A percentile compares a stretch with the other conserved stretches of the same genome.
Evolutionary conservation across 2,888 invertebrate genomes (phyloP).

Genomic region (Leucoptera coffeella): DNA sequence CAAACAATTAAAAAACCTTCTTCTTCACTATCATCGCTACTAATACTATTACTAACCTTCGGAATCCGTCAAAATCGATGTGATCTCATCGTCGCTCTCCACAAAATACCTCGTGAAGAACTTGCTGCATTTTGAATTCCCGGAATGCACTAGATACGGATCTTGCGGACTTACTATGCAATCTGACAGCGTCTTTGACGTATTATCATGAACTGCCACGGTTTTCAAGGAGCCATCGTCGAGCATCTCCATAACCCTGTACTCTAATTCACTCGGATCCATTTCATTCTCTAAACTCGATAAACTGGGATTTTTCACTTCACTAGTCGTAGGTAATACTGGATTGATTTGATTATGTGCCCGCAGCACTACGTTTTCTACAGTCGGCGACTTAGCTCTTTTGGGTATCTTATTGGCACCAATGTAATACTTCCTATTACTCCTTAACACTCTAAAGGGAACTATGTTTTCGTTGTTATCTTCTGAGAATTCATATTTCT

Average conservation of each 20-base stretch:
- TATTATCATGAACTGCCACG: conserved; percentile 41
- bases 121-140: conserved; percentile 56
- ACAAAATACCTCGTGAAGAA: conserved; percentile 63
- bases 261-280: conserved; percentile 40
- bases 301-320: conserved; percentile 16
- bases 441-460: conserved; percentile 57
- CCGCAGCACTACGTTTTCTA: conserved; percentile 33
- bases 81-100: conserved; percentile 65
- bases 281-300: conserved; percentile 24
- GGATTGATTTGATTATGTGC: conserved; percentile 38
- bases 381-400: conserved; percentile 35
- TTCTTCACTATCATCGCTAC: no score
- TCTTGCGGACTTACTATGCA: conserved; percentile 37
- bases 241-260: conserved; percentile 42
- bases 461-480: conserved; percentile 64
- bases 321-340: conserved; percentile 23
- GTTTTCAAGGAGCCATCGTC: conserved; percentile 47
- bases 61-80: conserved; percentile 65
- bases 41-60: conserved; percentile 58
- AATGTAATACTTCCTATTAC: conserved; percentile 45
- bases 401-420: conserved; percentile 24
- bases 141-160: conserved; percentile 43
- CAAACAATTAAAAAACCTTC: no score
- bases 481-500: conserved; percentile 87
- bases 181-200: conserved; percentile 43